These are phyloP conservation scores for Mustelus asterias DNA, from an alignment of 2,113 vertebrate species.

Conservation along the genomic window DNA sequence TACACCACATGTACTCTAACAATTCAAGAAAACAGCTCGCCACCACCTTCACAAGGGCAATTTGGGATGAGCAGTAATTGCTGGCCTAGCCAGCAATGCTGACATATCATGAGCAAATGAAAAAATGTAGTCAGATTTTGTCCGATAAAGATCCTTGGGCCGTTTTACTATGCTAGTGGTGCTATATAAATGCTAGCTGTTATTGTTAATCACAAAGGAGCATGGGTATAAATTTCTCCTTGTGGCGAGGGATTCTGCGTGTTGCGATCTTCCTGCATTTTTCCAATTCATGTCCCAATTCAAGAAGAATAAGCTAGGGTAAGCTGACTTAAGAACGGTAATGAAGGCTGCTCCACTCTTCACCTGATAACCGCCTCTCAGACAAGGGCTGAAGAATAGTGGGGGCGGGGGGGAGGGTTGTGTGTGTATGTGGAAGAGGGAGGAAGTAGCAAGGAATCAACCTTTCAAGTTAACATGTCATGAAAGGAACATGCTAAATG, in stretches of 20 bases:
- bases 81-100: no score
- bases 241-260: neutral
- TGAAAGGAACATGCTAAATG: neutral
- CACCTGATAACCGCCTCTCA: neutral
- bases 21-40: no score
- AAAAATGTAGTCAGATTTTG: no score
- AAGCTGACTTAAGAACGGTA: neutral
- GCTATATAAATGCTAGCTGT: no score
- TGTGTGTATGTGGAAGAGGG: no score
- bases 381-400: neutral
- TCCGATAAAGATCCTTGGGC: no score
- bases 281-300: neutral
- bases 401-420: neutral
- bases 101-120: no score
- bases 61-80: no score
- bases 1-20: no score
- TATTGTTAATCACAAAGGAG: neutral
- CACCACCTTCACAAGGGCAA: no score
- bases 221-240: neutral
- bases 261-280: neutral
- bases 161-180: no score
- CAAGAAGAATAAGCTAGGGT: neutral
- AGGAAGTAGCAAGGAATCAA: neutral
- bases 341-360: neutral
- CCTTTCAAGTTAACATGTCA: neutral